A percentile compares a stretch with the other conserved stretches of the same genome.
These are phyloP conservation scores for Lindbergichthys nudifrons DNA, from an alignment of 2,797 vertebrate genomes.

Conservation along the genomic window DNA sequence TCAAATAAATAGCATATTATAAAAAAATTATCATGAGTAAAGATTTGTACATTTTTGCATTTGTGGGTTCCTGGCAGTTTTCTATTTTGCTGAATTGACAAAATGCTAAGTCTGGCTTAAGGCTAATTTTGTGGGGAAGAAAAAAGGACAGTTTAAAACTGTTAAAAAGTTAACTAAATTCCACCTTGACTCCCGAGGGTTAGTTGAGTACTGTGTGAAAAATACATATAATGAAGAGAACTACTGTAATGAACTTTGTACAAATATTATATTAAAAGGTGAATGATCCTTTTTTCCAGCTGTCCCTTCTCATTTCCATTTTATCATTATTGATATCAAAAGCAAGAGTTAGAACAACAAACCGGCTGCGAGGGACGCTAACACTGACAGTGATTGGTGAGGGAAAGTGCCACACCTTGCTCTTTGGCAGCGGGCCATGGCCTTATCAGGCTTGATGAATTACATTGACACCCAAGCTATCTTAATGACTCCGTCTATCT, in stretches of 20 bases:
- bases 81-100: neutral
- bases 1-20: too few relatives aligned
- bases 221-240: neutral
- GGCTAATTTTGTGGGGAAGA: neutral
- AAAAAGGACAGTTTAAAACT: neutral
- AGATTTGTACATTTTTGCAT: neutral
- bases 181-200: neutral
- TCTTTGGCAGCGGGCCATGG: constrained; percentile 64
- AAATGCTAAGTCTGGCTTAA: neutral
- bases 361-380: constrained; percentile 41
- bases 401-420: constrained; percentile 76
- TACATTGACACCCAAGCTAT: constrained; percentile 80
- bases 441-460: constrained; percentile 81
- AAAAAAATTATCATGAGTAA: neutral
- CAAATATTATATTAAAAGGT: neutral
- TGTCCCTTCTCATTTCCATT: constrained; percentile 30
- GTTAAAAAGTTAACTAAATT: neutral
- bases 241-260: neutral
- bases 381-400: constrained; percentile 72
- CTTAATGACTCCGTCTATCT: constrained; percentile 82
- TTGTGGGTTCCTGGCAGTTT: neutral
- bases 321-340: constrained; percentile 39
- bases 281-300: constrained; percentile 8
- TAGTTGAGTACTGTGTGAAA: neutral
- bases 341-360: constrained; percentile 56